These are phyloP conservation scores for Pogona vitticeps DNA, from an alignment of 2,113 vertebrate genomes.

Conservation along the genomic window DNA sequence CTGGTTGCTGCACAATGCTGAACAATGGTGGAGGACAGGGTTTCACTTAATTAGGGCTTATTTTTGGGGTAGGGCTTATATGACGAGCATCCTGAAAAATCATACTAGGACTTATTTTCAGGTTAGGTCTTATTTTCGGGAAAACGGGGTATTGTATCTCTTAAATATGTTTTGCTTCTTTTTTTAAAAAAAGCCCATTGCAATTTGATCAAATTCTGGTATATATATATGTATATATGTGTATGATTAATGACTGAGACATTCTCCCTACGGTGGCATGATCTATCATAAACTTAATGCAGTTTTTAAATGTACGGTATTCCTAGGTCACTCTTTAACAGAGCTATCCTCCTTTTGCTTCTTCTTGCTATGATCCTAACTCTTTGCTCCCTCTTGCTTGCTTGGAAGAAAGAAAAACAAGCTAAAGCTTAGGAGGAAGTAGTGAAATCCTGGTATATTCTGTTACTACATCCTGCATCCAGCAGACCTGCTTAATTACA, in stretches of 20 bases:
- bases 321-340: constrained; percentile 51
- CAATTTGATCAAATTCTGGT: constrained; percentile 57
- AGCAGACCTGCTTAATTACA: constrained; percentile 7
- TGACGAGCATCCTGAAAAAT: no score
- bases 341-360: constrained; percentile 13
- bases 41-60: no score
- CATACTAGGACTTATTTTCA: no score
- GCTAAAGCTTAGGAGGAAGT: constrained; percentile 48
- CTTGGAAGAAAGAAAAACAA: constrained; percentile 26
- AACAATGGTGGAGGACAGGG: no score
- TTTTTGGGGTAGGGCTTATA: no score
- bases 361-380: constrained; percentile 47
- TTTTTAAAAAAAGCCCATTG: constrained; percentile 26
- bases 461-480: neutral
- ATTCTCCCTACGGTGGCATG: constrained; percentile 35
- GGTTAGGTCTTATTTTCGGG: no score
- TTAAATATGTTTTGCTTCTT: constrained; percentile 65
- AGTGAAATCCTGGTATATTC: constrained; percentile 49
- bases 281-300: constrained; percentile 50
- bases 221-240: constrained; percentile 7
- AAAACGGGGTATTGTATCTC: constrained; percentile 64
- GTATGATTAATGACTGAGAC: constrained; percentile 51
- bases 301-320: constrained; percentile 59
- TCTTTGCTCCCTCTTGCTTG: constrained; percentile 21
- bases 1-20: no score